A percentile compares a stretch with the other conserved stretches of the same genome.
phyloP scores from a whole-genome alignment of 1,140 invertebrate species.

The Colletes gigas region DNA sequence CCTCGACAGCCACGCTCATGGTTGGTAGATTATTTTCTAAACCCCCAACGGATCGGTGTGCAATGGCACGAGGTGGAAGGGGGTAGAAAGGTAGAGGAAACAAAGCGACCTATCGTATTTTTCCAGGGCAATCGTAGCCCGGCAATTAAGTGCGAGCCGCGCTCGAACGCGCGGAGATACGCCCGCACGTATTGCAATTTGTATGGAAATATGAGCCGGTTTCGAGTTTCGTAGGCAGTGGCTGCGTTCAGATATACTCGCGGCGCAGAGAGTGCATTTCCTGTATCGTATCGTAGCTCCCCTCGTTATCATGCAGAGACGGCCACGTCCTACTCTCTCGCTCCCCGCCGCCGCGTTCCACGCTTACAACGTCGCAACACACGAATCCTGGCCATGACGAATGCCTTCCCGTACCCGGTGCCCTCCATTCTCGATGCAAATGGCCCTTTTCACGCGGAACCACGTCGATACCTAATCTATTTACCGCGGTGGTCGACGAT shows the following conservation, averaged over 20 bases:
- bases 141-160: slow-evolving; percentile 8
- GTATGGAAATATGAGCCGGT: slow-evolving; percentile 47
- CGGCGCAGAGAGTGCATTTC: slow-evolving; percentile 44
- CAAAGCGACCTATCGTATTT: not conserved
- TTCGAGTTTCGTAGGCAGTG: slow-evolving; percentile 32
- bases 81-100: no score
- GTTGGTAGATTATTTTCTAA: not conserved
- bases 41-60: no score
- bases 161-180: slow-evolving; percentile 10
- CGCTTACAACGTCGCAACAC: slow-evolving; percentile 17
- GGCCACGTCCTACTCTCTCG: not conserved
- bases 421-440: slow-evolving; percentile 59
- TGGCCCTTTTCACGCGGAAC: slow-evolving; percentile 57
- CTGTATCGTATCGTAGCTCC: slow-evolving; percentile 48
- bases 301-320: slow-evolving; percentile 57
- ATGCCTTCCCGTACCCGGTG: slow-evolving; percentile 50
- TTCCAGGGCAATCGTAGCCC: not conserved
- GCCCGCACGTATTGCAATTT: slow-evolving; percentile 45
- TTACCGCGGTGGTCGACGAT: slow-evolving; percentile 47
- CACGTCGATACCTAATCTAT: slow-evolving; percentile 58
- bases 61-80: no score
- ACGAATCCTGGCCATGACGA: slow-evolving; percentile 51
- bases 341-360: not conserved
- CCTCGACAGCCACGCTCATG: no score
- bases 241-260: slow-evolving; percentile 27